Evolutionary conservation across 2,888 invertebrate genomes (phyloP).

Genomic region (Anagyrus pseudococci): DNA sequence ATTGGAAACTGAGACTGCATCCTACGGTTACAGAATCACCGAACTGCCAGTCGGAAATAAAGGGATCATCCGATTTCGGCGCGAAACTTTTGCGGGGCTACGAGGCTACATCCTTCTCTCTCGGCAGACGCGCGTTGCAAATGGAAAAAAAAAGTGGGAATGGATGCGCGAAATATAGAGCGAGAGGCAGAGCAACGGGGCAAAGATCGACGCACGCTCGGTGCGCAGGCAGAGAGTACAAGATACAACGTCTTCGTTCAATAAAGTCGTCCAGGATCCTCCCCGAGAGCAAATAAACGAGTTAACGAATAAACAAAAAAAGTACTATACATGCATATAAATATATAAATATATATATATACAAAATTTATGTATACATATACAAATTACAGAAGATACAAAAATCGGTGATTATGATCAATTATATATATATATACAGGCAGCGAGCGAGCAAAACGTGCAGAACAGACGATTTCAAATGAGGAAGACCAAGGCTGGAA

Average conservation of each 20-base stretch:
- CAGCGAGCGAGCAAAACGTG: neutral
- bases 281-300: slow-evolving; percentile 3
- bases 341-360: slow-evolving; percentile 43
- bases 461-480: slow-evolving; percentile 6
- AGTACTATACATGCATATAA: too few relatives aligned
- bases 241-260: slow-evolving; percentile 30
- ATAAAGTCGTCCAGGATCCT: slow-evolving; percentile 31
- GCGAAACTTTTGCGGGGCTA: too few relatives aligned
- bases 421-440: slow-evolving; percentile 39
- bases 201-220: slow-evolving; percentile 17
- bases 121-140: too few relatives aligned
- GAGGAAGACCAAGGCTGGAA: slow-evolving; percentile 1
- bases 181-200: slow-evolving; percentile 8
- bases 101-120: too few relatives aligned
- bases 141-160: too few relatives aligned
- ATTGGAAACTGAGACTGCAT: too few relatives aligned
- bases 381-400: slow-evolving; percentile 21
- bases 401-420: slow-evolving; percentile 54
- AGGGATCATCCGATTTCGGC: too few relatives aligned
- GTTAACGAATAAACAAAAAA: slow-evolving; percentile 14
- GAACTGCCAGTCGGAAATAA: too few relatives aligned
- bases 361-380: slow-evolving; percentile 42
- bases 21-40: too few relatives aligned
- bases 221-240: slow-evolving; percentile 14
- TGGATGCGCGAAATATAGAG: neutral